Conservation (phyloP, 2,113 vertebrate species). For the Daphoenositta chrysoptera region DNA sequence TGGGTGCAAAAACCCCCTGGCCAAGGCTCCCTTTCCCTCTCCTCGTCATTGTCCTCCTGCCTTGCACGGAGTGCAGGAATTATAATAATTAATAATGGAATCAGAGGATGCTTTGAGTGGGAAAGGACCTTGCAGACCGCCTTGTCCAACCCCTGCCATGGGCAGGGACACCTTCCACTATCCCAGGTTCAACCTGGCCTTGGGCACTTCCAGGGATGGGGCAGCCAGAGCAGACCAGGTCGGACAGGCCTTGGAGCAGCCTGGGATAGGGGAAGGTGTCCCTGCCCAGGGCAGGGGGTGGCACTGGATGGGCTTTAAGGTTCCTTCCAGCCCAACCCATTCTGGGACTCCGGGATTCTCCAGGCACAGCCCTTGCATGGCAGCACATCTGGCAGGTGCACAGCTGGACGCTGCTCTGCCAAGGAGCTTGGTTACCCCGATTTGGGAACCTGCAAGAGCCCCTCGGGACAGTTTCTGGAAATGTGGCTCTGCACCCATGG, state of each 20-base stretch:
- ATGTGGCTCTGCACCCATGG: background rate
- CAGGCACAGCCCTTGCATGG: background rate
- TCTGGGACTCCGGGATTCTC: background rate
- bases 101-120: background rate
- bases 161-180: background rate
- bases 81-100: background rate
- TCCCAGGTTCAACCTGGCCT: background rate
- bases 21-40: background rate
- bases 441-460: background rate
- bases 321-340: background rate
- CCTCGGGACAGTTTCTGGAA: background rate
- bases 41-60: fast-evolving
- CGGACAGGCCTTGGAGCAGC: background rate
- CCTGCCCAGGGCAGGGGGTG: background rate
- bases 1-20: background rate
- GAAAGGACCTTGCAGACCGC: background rate
- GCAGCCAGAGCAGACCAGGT: background rate
- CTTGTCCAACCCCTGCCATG: too few relatives aligned
- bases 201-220: background rate
- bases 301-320: background rate
- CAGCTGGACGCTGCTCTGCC: background rate
- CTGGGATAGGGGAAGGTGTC: background rate
- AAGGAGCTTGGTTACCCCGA: background rate
- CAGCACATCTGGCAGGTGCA: background rate
- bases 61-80: background rate